phyloP scores from a whole-genome alignment of 2,113 vertebrate species.

The Aegypius monachus region DNA sequence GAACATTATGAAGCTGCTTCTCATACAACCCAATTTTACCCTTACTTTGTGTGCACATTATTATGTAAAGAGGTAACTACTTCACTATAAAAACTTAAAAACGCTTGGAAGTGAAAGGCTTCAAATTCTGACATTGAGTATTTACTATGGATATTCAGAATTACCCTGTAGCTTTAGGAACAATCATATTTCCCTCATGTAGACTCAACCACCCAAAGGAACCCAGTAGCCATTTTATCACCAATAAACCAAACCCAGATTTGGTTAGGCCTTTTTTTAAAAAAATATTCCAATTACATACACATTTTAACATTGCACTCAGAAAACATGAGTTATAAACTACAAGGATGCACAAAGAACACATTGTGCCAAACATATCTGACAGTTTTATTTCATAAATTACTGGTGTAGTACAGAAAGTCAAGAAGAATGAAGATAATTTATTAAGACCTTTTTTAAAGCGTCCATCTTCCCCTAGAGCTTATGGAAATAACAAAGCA shows the following conservation, averaged over 20 bases:
- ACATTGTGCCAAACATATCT: neutral
- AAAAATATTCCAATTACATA: neutral
- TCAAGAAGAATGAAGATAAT: neutral
- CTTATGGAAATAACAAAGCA: neutral
- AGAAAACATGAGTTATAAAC: neutral
- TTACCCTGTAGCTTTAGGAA: neutral
- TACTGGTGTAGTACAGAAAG: neutral
- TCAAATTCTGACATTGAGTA: neutral
- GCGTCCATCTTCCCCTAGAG: neutral
- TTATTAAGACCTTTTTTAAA: conserved; percentile 13
- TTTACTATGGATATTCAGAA: neutral
- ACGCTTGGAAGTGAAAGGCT: neutral
- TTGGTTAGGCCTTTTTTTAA: neutral
- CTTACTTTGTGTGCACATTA: neutral
- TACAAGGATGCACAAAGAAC: neutral
- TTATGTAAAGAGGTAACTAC: neutral
- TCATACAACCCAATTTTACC: neutral
- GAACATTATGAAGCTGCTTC: neutral
- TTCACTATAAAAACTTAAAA: neutral
- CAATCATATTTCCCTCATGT: neutral
- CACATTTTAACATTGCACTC: neutral
- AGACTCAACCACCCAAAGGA: neutral
- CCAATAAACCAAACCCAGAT: neutral
- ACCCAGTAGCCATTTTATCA: neutral
- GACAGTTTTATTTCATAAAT: neutral